Evolutionary conservation across 2,113 vertebrate genomes (phyloP), one percentile per base, ranked within the genome.

Genomic region (Atractosteus spatula): DNA sequence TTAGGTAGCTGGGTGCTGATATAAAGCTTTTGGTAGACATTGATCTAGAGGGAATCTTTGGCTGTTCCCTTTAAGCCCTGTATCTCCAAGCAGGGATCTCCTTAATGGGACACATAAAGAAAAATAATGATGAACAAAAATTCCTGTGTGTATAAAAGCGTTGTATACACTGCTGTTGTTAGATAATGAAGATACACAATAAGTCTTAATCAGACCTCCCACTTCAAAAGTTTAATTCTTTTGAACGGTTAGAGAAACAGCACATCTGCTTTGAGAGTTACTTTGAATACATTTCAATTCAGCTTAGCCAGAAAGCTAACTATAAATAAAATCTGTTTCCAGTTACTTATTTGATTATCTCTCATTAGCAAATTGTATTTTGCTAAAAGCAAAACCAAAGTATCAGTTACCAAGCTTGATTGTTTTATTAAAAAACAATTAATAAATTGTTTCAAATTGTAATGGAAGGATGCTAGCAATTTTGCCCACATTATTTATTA

Each of bases 71-170:
- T 45, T 8, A n/a, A 66, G 55, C 62, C 42, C 10, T 65, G 43
- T 16, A 13, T 59, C 55, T 66, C 57, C 62, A 64, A 59, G 70
- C 42, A 51, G 57, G 73, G 78, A 75, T 70, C 70, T 71, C 74
- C 77, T 42, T 68, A 78, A 78, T 41, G 79, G 73, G 75, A 77
- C 47, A 17, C 59, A 65, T 45, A 56, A 47, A 47, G 55, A 14
- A 51, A 14, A 42, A 71, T 66, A 42, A 71, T 71, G 42, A 62
- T 29, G 29, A 66, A 3, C 2, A 8, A 29, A 55, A 55, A 79
- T 70, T 73, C 42, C 17, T 41, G 3, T 72, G 70, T 62, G 71
- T 71, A 66, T 61, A 55, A 59, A 51, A 66, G 57, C 57, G 10
- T 44, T 17, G 66, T 71, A 44, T 61, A 68, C 56, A 55, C 69